Evolutionary conservation across 2,888 invertebrate genomes (phyloP), one percentile per base, ranked within the genome.

Genomic region (Archips crataeganus): DNA sequence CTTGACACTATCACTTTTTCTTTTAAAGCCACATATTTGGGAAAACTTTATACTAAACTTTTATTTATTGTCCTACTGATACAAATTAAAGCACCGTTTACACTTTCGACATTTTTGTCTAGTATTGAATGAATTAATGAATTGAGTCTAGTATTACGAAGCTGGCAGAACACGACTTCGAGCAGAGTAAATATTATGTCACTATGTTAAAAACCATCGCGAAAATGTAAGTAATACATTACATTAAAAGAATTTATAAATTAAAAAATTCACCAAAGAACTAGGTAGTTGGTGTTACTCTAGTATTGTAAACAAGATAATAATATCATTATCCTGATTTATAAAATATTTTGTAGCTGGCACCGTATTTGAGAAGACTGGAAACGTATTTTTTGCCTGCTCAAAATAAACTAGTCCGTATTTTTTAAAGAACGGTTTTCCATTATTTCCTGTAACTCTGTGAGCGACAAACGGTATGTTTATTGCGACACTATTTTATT

Each of bases 391-490:
- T 13, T 49, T 54, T 54, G 23, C 54, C 15, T 54, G 54, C 54
- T 54, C 23, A 54, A 23, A 15, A 15, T 54, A 15, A 54, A 54
- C 8, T 15, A 54, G 51, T 6, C n/a, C 49, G n/a, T 6, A 6
- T 54, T 23, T 23, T 54, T 54, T 6, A 13, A n/a, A 6, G n/a
- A 49, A 54, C 13, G 51, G 13, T 8, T 54, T 54, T 54, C 23
- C 51, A 54, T 54, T 1, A 36, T 15, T 61, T n/a, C 61, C 15
- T 42, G 61, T 61, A 42, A 49, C n/a, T 49, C 85, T 85, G 82
- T 87, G 82, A 83, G 80, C 79, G 79, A 80, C 79, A 80, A 81
- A 80, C 8, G 78, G 82, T 82, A 80, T 82, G 78, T 83, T 82
- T 83, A 82, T 80, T 80, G 81, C 80, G 81, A 82, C 82, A 80